Evolutionary conservation across 2,888 invertebrate species (phyloP).

Genomic region (Coleophora flavipennella): DNA sequence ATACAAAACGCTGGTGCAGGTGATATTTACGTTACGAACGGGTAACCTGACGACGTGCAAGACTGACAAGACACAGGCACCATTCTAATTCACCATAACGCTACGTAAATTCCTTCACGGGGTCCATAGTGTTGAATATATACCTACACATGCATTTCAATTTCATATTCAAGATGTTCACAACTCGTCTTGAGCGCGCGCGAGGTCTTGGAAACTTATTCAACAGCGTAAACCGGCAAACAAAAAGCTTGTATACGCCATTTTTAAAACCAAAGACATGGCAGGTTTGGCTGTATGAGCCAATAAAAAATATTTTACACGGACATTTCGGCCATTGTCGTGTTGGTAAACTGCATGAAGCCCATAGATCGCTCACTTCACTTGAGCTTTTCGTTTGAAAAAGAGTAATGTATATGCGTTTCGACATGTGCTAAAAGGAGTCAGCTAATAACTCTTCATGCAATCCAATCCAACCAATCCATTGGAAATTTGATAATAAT

Average conservation of each 20-base stretch:
- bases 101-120: conserved; percentile 63
- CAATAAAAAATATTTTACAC: conserved; percentile 71
- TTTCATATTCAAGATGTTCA: conserved; percentile 70
- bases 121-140: conserved; percentile 63
- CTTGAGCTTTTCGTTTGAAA: conserved; percentile 65
- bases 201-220: conserved; percentile 59
- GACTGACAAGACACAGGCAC: conserved; percentile 70
- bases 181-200: conserved; percentile 48
- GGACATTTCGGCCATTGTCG: conserved; percentile 72
- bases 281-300: conserved; percentile 67
- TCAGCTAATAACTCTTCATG: conserved; percentile 43
- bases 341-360: conserved; percentile 72
- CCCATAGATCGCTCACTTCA: conserved; percentile 70
- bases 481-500: conserved; percentile 28
- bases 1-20: conserved; percentile 62
- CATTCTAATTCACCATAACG: conserved; percentile 73
- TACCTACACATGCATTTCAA: conserved; percentile 71
- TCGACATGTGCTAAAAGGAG: conserved; percentile 67
- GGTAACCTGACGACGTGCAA: conserved; percentile 70
- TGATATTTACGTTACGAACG: conserved; percentile 67
- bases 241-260: conserved; percentile 76
- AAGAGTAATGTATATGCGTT: conserved; percentile 67
- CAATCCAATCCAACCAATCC: not conserved
- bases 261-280: conserved; percentile 75
- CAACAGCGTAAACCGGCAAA: conserved; percentile 73